These are phyloP conservation scores for Charaxes varanes DNA, from an alignment of 1,140 invertebrate species.

Conservation along the genomic window DNA sequence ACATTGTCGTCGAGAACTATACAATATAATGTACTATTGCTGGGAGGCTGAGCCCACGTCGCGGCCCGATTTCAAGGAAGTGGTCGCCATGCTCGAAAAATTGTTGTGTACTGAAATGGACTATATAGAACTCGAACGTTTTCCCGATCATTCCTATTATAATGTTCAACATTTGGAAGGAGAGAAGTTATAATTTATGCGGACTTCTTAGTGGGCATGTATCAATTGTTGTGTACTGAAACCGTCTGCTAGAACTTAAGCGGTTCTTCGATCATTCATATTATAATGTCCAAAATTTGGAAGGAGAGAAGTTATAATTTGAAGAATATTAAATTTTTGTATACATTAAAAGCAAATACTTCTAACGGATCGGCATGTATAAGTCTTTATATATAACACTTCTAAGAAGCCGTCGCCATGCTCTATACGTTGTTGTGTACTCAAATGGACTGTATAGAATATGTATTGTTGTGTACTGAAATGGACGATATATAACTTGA, in stretches of 20 bases:
- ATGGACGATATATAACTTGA: slow-evolving; percentile 95
- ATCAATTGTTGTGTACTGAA: too few species aligned
- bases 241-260: slow-evolving; percentile 93
- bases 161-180: slow-evolving; percentile 91
- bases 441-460: too few species aligned
- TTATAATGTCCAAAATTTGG: slow-evolving; percentile 91
- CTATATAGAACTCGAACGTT: slow-evolving; percentile 93
- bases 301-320: slow-evolving; percentile 86
- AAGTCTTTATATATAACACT: too few species aligned
- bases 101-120: slow-evolving; percentile 91
- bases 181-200: slow-evolving; percentile 81
- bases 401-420: slow-evolving; percentile 85
- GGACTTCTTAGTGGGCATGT: too few species aligned
- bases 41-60: slow-evolving; percentile 89
- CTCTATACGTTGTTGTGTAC: slow-evolving; percentile 89
- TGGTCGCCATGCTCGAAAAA: slow-evolving; percentile 85
- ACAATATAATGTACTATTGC: slow-evolving; percentile 96
- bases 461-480: slow-evolving; percentile 87
- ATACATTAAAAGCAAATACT: too few species aligned
- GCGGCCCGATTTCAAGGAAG: slow-evolving; percentile 86
- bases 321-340: too few species aligned
- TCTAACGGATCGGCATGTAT: too few species aligned
- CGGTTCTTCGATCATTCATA: slow-evolving; percentile 95
- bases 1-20: slow-evolving; percentile 90
- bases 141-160: slow-evolving; percentile 95